These are phyloP conservation scores for Oceanodroma tethys DNA, from an alignment of 2,113 vertebrate genomes.

Conservation along the genomic window DNA sequence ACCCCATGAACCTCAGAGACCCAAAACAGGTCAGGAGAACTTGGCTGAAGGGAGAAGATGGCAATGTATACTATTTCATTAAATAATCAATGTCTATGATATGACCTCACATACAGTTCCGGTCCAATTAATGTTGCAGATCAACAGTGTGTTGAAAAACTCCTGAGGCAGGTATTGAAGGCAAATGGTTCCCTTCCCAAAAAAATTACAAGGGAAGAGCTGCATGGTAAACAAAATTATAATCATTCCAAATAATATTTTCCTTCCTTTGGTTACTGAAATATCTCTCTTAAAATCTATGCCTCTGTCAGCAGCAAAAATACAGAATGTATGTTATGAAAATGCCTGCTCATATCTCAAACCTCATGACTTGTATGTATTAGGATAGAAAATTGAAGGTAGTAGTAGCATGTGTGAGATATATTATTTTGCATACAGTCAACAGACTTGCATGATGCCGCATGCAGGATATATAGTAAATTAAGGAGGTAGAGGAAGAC, in stretches of 20 bases:
- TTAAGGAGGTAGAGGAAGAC: background rate
- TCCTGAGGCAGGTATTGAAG: background rate
- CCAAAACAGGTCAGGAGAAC: background rate
- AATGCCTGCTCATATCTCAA: background rate
- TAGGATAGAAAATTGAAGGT: background rate
- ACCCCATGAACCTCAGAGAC: background rate
- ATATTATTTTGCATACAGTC: slow-evolving; percentile 15
- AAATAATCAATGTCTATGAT: background rate
- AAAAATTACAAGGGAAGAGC: background rate
- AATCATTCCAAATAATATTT: background rate
- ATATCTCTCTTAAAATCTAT: background rate
- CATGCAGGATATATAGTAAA: background rate
- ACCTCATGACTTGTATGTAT: background rate
- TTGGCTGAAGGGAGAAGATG: background rate
- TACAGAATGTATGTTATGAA: slow-evolving; percentile 33
- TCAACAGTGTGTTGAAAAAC: background rate
- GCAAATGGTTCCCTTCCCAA: background rate
- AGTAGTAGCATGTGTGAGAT: background rate
- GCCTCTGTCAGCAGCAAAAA: slow-evolving; percentile 15
- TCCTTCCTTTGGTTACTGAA: background rate
- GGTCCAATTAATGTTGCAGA: background rate
- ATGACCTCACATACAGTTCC: background rate
- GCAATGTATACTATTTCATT: background rate
- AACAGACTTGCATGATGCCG: slow-evolving; percentile 3
- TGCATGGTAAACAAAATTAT: background rate